A percentile compares a stretch with the other conserved stretches of the same genome.
Conservation (phyloP, 2,888 invertebrate genomes). For the Ctenicera cuprea region DNA sequence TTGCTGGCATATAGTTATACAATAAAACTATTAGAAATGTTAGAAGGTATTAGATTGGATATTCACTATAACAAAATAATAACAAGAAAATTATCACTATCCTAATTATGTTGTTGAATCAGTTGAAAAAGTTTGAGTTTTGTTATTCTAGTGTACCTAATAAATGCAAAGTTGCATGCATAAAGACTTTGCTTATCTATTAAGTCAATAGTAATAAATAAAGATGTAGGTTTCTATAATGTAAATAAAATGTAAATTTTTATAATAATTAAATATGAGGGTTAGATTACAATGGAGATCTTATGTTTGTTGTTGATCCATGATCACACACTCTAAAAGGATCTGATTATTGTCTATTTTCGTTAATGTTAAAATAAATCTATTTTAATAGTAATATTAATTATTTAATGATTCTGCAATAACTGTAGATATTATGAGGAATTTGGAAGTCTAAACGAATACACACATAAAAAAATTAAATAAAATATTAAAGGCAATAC, state of each 20-base stretch:
- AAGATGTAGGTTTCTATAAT: not conserved
- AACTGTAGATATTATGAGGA: no score
- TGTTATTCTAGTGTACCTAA: constrained; percentile 11
- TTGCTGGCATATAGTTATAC: not conserved
- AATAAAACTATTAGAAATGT: not conserved
- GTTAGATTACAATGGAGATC: not conserved
- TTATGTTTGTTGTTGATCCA: not conserved
- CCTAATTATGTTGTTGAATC: no score
- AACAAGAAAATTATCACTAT: no score
- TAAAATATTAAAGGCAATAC: no score
- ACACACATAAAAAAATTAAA: no score
- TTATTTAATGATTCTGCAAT: no score
- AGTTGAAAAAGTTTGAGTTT: no score
- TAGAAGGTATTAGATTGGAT: not conserved
- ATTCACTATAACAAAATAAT: no score
- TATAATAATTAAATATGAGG: constrained; percentile 2
- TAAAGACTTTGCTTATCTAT: constrained; percentile 8
- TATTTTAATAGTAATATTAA: not conserved
- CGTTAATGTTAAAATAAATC: constrained; percentile 18
- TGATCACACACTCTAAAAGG: not conserved
- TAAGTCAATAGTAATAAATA: constrained; percentile 10
- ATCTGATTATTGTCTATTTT: constrained; percentile 14
- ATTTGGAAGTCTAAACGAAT: no score
- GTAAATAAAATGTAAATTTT: not conserved
- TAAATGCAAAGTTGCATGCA: constrained; percentile 1